These are phyloP conservation scores for Adelognathus sp. DNA, from an alignment of 2,888 invertebrate species.

Conservation along the genomic window DNA sequence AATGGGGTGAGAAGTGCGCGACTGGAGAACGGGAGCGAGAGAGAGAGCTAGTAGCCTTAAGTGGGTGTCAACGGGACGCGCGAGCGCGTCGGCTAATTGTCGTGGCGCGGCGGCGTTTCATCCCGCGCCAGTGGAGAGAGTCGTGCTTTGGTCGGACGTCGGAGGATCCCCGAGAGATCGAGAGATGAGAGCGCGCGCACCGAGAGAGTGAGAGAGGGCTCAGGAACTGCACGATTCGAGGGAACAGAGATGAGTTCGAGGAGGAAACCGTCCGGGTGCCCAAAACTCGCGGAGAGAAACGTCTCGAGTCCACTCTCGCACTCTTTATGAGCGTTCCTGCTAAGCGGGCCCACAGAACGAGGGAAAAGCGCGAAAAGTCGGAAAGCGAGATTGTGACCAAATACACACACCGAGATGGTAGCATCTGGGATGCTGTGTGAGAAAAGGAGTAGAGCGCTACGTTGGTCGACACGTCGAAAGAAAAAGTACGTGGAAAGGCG, in stretches of 20 bases:
- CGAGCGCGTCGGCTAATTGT: conserved; percentile 45
- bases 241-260: no score
- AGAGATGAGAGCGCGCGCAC: not conserved
- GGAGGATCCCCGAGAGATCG: not conserved
- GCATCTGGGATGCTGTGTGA: conserved; percentile 36
- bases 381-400: conserved; percentile 47
- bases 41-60: conserved; percentile 21
- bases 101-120: conserved; percentile 10
- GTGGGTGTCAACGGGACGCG: conserved; percentile 44
- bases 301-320: no score
- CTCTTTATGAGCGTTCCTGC: not conserved
- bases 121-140: conserved; percentile 18
- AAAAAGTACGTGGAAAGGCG: conserved; percentile 7
- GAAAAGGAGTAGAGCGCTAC: not conserved
- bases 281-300: no score
- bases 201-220: not conserved
- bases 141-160: conserved; percentile 16
- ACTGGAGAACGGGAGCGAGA: conserved; percentile 2
- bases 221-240: not conserved
- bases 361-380: conserved; percentile 30
- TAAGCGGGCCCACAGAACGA: not conserved
- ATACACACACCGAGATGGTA: not conserved
- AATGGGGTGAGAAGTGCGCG: not conserved
- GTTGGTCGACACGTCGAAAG: conserved; percentile 34
- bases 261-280: no score